A percentile compares a stretch with the other conserved stretches of the same genome.
Evolutionary conservation across 2,797 vertebrate genomes (phyloP).

Genomic region (Eulemur albifrons): DNA sequence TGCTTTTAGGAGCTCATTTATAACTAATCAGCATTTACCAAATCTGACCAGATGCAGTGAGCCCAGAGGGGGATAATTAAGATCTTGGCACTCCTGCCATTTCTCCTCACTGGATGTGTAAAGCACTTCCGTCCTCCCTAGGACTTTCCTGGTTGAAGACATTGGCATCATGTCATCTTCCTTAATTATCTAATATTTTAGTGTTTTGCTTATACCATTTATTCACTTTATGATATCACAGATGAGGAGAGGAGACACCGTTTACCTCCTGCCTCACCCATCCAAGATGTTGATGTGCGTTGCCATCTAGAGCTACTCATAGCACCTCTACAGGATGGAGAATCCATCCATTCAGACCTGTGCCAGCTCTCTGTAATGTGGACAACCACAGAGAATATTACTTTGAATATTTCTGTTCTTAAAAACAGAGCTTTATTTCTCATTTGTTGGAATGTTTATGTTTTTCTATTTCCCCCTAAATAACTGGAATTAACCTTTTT

Average conservation of each 20-base stretch:
- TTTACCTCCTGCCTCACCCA: neutral
- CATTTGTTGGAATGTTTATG: neutral
- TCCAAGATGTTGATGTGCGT: neutral
- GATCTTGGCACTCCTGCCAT: neutral
- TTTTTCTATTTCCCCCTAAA: neutral
- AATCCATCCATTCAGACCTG: neutral
- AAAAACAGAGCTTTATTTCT: neutral
- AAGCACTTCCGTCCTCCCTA: neutral
- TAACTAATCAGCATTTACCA: slow-evolving; percentile 63
- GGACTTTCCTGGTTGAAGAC: neutral
- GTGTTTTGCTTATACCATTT: neutral
- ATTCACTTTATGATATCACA: neutral
- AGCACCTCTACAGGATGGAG: neutral
- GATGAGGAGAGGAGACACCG: neutral
- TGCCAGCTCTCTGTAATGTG: neutral
- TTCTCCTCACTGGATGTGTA: neutral
- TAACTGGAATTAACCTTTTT: neutral
- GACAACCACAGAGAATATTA: neutral
- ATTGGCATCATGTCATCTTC: neutral
- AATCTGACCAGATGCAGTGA: slow-evolving; percentile 53
- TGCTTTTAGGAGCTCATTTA: slow-evolving; percentile 62
- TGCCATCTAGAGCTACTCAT: neutral
- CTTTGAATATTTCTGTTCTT: neutral
- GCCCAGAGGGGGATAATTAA: slow-evolving; percentile 42
- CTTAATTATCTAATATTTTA: slow-evolving; percentile 27